phyloP scores from a whole-genome alignment of 2,113 vertebrate genomes.

The Heteronetta atricapilla region DNA sequence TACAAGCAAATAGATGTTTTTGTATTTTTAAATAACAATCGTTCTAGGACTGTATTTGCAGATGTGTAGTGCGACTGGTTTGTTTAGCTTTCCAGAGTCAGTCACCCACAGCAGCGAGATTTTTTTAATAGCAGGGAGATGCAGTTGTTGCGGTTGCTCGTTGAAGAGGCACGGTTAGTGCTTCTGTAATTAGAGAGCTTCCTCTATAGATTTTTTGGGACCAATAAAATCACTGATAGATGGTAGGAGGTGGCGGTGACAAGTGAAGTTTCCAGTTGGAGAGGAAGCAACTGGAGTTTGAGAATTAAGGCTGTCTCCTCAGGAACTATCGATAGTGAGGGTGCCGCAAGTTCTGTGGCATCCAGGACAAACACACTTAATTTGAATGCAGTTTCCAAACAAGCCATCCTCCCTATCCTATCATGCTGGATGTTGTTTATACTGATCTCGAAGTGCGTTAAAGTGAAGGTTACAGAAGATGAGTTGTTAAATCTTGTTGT shows the following conservation, averaged over 20 bases:
- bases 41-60: not conserved
- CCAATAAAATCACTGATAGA: not conserved
- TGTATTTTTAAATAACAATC: not conserved
- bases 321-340: not conserved
- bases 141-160: not conserved
- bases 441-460: not conserved
- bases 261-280: not conserved
- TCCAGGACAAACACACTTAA: not conserved
- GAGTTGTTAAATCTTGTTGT: not conserved
- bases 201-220: not conserved
- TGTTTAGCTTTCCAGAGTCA: not conserved
- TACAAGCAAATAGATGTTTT: not conserved
- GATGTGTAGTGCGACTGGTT: not conserved
- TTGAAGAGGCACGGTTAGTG: not conserved
- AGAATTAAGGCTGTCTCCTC: not conserved
- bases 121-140: not conserved
- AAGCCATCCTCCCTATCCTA: not conserved
- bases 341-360: not conserved
- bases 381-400: not conserved
- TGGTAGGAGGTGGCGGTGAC: not conserved
- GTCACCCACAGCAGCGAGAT: not conserved
- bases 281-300: not conserved
- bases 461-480: not conserved
- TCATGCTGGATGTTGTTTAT: not conserved
- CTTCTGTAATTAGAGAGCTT: constrained; percentile 16